Evolutionary conservation across 2,888 invertebrate species (phyloP), one percentile per base, ranked within the genome.

Genomic region (Teleogryllus oceanicus): DNA sequence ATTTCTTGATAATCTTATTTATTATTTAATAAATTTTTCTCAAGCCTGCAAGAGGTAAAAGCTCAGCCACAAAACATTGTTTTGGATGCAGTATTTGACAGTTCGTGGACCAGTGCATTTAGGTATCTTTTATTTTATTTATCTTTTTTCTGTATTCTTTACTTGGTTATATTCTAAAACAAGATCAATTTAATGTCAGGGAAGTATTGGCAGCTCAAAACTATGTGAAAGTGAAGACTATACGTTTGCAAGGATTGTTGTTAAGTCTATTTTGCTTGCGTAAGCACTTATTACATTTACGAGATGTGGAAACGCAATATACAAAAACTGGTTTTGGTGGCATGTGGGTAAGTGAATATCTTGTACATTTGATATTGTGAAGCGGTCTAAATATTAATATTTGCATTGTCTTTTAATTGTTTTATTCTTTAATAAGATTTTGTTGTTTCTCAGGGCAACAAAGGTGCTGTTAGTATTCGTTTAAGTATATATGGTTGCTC

Each of bases 271-370:
- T 94, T 86, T 91, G 94, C 50, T 91, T 94, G 82, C 89, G 94
- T 83, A 92, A 92, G 84, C 95, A 96, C 88, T 88, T 98, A 8
- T 89, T 92, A n/a, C 93, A 94, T 88, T 87, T 97, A 77, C 90
- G 95, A 83, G 93, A 95, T 84, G 92, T 98, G 80, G 96, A 97
- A 86, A 92, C 94, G 2, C 93, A 94, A 85, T 95, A 94, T 84
- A 97, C 97, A 0, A 92, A 94, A 84, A 96, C 97, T 80, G 98
- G 98, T 2, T 90, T 97, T 82, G 94, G 94, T 50, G 98, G 97
- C 80, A 92, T 96, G 88, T 97, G 97, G 97, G 96, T 96, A 88
- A 90, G 92, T 87, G 12, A 20, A 1, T 0, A 8, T 37, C 37
- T 37, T 11, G 49, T 49, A 49, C 18, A 24, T 49, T 77, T 50